Evolutionary conservation across 1,140 invertebrate genomes (phyloP).

Genomic region (Drosophila truncata): DNA sequence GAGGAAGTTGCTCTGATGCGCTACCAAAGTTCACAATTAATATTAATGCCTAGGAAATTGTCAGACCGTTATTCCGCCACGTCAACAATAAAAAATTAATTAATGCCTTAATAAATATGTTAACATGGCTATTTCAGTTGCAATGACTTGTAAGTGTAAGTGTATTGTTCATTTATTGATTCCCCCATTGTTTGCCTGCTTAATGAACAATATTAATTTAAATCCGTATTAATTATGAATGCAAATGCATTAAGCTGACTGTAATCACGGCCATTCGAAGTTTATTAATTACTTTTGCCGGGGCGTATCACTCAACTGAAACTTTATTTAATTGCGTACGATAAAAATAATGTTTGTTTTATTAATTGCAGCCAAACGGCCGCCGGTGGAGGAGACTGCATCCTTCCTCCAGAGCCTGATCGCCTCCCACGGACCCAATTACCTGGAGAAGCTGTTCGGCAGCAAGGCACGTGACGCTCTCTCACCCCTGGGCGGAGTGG

Average conservation of each 20-base stretch:
- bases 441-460: constrained; percentile 97
- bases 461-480: constrained; percentile 96
- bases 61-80: constrained; percentile 13
- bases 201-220: constrained; percentile 58
- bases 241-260: constrained; percentile 31
- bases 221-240: constrained; percentile 39
- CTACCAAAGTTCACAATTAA: constrained; percentile 28
- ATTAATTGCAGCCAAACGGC: constrained; percentile 92
- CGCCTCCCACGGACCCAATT: constrained; percentile 97
- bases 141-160: constrained; percentile 31
- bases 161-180: constrained; percentile 22
- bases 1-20: background rate
- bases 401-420: constrained; percentile 97
- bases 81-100: constrained; percentile 11
- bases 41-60: constrained; percentile 51
- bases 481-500: constrained; percentile 95
- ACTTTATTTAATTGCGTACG: constrained; percentile 38
- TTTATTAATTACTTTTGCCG: constrained; percentile 40
- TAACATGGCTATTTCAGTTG: constrained; percentile 17
- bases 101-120: constrained; percentile 1
- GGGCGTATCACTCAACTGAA: background rate
- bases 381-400: constrained; percentile 97
- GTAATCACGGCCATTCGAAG: constrained; percentile 2
- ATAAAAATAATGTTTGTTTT: constrained; percentile 27
- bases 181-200: constrained; percentile 13